phyloP scores from a whole-genome alignment of 2,888 invertebrate species.

The Altica lythri region DNA sequence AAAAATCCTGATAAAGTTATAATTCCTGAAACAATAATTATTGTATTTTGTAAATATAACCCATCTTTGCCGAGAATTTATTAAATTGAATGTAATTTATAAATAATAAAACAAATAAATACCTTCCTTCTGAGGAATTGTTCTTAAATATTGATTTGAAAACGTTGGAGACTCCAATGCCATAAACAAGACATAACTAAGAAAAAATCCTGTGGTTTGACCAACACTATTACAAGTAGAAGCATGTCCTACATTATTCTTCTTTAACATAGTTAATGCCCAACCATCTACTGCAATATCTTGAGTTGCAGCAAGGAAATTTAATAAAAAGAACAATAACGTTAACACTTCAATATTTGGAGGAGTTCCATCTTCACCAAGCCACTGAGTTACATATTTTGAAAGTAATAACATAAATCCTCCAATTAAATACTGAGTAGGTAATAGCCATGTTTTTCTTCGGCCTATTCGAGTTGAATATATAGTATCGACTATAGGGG shows the following conservation, averaged over 20 bases:
- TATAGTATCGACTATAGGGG: constrained; percentile 94
- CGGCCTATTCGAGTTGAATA: constrained; percentile 85
- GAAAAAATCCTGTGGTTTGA: constrained; percentile 95
- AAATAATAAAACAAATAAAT: constrained; percentile 48
- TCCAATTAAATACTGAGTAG: constrained; percentile 90
- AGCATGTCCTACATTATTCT: constrained; percentile 96
- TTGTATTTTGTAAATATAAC: no score
- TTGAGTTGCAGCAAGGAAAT: constrained; percentile 97
- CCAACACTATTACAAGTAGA: constrained; percentile 99
- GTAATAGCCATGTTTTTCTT: constrained; percentile 94
- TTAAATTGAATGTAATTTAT: no score
- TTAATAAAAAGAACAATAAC: constrained; percentile 84
- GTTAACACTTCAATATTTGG: constrained; percentile 83
- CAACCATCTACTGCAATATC: constrained; percentile 99
- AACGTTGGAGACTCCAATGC: constrained; percentile 95
- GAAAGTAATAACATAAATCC: constrained; percentile 89
- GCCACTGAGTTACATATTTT: constrained; percentile 64
- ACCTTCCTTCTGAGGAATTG: constrained; percentile 68
- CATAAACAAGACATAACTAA: constrained; percentile 95
- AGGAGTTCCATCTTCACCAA: constrained; percentile 65
- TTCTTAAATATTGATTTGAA: constrained; percentile 89
- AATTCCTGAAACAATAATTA: constrained; percentile 47
- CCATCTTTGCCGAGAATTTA: no score
- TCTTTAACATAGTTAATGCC: constrained; percentile 98
- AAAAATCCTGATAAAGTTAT: constrained; percentile 73